Evolutionary conservation across 2,113 vertebrate genomes (phyloP), one percentile per base, ranked within the genome.

Genomic region (Clupea harengus): DNA sequence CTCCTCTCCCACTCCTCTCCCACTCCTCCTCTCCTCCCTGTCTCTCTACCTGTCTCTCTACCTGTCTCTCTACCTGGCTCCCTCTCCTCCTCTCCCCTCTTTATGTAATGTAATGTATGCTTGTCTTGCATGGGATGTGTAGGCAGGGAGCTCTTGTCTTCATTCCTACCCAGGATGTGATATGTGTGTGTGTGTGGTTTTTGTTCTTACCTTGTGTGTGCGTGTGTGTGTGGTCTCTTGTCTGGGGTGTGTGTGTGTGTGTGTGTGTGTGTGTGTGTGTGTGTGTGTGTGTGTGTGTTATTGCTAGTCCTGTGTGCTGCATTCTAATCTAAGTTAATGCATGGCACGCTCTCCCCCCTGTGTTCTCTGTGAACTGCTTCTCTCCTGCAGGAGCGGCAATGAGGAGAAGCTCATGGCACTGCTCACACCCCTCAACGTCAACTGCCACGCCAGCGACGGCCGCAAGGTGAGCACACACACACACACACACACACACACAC

Each of bases 331-430:
- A 72, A 72, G 64, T 72, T 72, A 72, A 72, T 72, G 64, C 64
- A 72, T 72, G 64, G 64, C 64, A 72, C 32, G 64, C 25, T 72
- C 64, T 72, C 64, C 39, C 64, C 10, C 64, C 25, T 72, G n/a
- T 28, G 9, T 25, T n/a, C 22, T 28, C 28, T 28, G n/a, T 32
- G 7, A 0, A 0, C 8, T 22, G 20, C 57, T 6, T 28, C 50
- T 85, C 83, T 88, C 81, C 90, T 92, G 72, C 93, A 99, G 98
- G 97, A 99, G 98, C 87, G 98, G 98, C 93, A 99, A 99, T 95
- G 98, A 99, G 94, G 98, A 99, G 95, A 99, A 99, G 95, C 96
- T 99, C 91, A 99, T 99, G 98, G 98, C 98, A 93, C 94, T 99
- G 95, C 96, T 99, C 90, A 99, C 98, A 25, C 97, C 98, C 88